Conservation (phyloP, 2,888 invertebrate species). For the Erebia palarica region DNA sequence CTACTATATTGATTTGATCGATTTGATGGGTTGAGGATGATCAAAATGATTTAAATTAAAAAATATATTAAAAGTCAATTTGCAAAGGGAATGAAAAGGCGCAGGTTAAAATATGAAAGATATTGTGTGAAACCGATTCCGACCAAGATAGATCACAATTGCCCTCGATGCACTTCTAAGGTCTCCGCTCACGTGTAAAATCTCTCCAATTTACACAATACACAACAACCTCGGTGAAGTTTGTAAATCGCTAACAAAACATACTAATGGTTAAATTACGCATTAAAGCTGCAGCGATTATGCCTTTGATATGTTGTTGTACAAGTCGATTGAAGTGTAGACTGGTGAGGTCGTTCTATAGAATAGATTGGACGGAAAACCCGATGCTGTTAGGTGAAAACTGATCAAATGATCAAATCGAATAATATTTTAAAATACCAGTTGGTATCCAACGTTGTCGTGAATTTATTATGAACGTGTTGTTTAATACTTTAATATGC, state of each 20-base stretch:
- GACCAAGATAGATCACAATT: constrained; percentile 1
- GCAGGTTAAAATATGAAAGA: not conserved
- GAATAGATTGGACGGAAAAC: not conserved
- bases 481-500: too few species aligned
- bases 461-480: too few species aligned
- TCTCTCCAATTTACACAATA: constrained; percentile 54
- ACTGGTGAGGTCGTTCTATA: not conserved
- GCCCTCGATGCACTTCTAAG: constrained; percentile 64
- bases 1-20: too few species aligned
- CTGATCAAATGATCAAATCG: not conserved
- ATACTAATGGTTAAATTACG: constrained; percentile 23
- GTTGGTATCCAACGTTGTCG: too few species aligned
- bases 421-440: too few species aligned
- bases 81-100: not conserved
- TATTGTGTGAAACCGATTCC: constrained; percentile 5
- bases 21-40: too few species aligned
- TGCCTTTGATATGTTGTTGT: constrained; percentile 15
- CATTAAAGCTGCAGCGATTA: constrained; percentile 17
- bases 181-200: constrained; percentile 73
- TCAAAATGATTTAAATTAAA: not conserved
- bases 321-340: constrained; percentile 47
- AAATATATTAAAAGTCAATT: not conserved
- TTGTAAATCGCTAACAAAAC: constrained; percentile 39
- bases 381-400: not conserved
- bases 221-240: constrained; percentile 39